These are phyloP conservation scores for Taxidea taxus DNA, from an alignment of 2,113 vertebrate species.

Conservation along the genomic window DNA sequence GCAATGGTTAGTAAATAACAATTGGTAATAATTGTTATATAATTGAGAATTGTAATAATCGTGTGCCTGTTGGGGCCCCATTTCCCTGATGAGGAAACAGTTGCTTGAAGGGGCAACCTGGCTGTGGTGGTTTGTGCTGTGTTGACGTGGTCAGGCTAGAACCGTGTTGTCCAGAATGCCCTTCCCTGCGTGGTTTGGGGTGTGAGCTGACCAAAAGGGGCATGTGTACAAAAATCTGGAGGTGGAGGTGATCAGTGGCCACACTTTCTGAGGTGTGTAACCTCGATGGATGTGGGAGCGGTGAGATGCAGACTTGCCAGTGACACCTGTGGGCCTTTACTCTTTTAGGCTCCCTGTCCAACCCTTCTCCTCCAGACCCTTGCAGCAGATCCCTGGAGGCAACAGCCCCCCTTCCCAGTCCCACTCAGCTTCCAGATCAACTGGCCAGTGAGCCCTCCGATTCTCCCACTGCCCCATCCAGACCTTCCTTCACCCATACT, in stretches of 20 bases:
- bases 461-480: no score
- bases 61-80: neutral
- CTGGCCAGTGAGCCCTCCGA: fast-evolving
- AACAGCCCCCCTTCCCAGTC: neutral
- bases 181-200: neutral
- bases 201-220: neutral
- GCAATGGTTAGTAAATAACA: neutral
- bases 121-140: neutral
- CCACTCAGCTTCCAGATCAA: neutral
- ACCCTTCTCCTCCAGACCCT: neutral
- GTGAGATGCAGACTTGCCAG: neutral
- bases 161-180: neutral
- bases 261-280: neutral
- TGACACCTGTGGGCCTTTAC: neutral
- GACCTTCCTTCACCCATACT: neutral
- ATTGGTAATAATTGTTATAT: neutral
- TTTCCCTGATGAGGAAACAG: neutral
- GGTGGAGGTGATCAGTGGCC: neutral
- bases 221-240: fast-evolving
- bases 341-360: neutral
- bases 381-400: neutral
- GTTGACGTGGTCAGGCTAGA: neutral
- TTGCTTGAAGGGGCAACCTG: neutral
- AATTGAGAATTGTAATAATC: neutral
- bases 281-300: neutral